Evolutionary conservation across 1,140 invertebrate genomes (phyloP).

Genomic region (Stratiolaelaps scimitus): DNA sequence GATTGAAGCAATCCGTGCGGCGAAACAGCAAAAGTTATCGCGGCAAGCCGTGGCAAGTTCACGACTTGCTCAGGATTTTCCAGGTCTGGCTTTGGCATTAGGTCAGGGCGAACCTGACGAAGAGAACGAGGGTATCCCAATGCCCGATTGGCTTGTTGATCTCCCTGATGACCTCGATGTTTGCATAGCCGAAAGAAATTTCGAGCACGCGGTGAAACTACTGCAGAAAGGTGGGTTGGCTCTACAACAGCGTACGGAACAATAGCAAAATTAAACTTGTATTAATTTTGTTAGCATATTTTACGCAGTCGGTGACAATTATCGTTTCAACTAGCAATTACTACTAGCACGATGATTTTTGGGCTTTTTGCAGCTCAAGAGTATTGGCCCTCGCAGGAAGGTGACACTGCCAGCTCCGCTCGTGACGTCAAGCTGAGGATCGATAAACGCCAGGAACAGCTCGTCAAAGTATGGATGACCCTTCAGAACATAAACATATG

Average conservation of each 20-base stretch:
- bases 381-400: constrained; percentile 31
- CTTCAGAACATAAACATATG: too few species aligned
- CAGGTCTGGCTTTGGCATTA: constrained; percentile 41
- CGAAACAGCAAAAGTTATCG: constrained; percentile 57
- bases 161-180: constrained; percentile 90
- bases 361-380: background rate
- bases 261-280: constrained; percentile 37
- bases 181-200: constrained; percentile 88
- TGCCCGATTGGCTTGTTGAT: constrained; percentile 78
- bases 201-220: constrained; percentile 74
- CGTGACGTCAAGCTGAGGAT: constrained; percentile 15
- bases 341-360: too few species aligned
- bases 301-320: constrained; percentile 33
- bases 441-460: constrained; percentile 13
- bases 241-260: constrained; percentile 34
- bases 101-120: constrained; percentile 51
- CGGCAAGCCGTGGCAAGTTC: constrained; percentile 37
- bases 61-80: background rate
- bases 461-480: constrained; percentile 7
- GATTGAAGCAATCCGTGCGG: constrained; percentile 81
- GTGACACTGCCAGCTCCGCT: constrained; percentile 33
- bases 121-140: constrained; percentile 44
- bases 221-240: constrained; percentile 54
- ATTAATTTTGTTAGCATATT: constrained; percentile 35
- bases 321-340: constrained; percentile 29